These are phyloP conservation scores for Mesocentrotus franciscanus DNA, from an alignment of 53 echinoderm and acorn worm genomes.

Conservation along the genomic window DNA sequence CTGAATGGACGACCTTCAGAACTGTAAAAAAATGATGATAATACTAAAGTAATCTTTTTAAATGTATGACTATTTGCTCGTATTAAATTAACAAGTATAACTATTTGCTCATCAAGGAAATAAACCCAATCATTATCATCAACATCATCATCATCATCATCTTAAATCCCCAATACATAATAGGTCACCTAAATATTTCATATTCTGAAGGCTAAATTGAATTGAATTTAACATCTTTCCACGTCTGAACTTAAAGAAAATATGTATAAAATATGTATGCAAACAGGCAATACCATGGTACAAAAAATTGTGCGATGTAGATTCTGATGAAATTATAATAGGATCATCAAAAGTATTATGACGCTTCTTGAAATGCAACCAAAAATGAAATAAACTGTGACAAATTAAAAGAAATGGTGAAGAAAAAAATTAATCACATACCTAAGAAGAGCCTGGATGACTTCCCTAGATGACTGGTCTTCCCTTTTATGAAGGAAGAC, in stretches of 20 bases:
- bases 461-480: conserved; percentile 90
- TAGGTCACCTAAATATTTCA: too few species aligned
- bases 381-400: background rate
- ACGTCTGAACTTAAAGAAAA: background rate
- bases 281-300: background rate
- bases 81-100: background rate
- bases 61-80: too few species aligned
- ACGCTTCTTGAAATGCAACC: too few species aligned
- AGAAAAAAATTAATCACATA: background rate
- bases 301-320: background rate
- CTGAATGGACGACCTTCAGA: conserved; percentile 93
- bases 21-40: conserved; percentile 64
- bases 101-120: background rate
- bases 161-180: too few species aligned
- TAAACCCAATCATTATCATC: background rate
- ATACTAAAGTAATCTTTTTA: background rate
- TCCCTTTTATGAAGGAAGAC: conserved; percentile 91
- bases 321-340: too few species aligned
- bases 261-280: background rate
- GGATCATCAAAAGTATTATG: background rate
- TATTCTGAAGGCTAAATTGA: too few species aligned
- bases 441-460: conserved; percentile 92
- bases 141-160: background rate
- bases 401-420: background rate
- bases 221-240: background rate